Percentiles rank a stretch among this genome's conserved stretches.
Evolutionary conservation across 2,797 vertebrate genomes (phyloP).

Genomic region (Pseudocheirus occidentalis): DNA sequence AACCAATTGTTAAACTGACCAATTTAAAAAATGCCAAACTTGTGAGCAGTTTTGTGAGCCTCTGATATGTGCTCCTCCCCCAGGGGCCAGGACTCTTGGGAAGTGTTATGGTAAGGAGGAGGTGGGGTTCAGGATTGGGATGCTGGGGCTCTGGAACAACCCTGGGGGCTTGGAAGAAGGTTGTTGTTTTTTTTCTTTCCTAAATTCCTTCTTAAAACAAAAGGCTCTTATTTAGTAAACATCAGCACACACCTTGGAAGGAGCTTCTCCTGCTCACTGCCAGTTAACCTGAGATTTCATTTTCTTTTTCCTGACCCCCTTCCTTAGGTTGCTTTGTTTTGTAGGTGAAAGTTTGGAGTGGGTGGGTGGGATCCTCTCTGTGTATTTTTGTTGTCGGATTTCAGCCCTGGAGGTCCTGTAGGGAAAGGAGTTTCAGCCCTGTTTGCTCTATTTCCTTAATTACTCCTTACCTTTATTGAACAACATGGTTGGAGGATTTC

Average conservation of each 20-base stretch:
- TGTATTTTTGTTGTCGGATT: neutral
- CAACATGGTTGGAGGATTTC: neutral
- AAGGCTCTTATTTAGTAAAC: conserved; percentile 64
- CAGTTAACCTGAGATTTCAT: neutral
- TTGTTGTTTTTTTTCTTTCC: neutral
- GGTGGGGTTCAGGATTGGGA: neutral
- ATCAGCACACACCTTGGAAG: neutral
- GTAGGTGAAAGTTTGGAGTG: neutral
- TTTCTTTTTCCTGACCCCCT: neutral
- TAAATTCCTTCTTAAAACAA: conserved; percentile 57
- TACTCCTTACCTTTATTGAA: conserved; percentile 34
- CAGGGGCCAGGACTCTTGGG: neutral
- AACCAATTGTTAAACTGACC: conserved; percentile 52
- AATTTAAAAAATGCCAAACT: conserved; percentile 47
- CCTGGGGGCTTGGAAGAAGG: conserved; percentile 25
- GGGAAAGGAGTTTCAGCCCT: neutral
- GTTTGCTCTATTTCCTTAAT: neutral
- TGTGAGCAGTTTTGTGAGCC: neutral
- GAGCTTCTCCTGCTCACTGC: neutral
- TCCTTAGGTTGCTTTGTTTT: neutral
- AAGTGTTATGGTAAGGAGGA: neutral
- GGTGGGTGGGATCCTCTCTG: neutral
- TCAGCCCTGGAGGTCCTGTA: neutral
- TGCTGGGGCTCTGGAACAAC: neutral
- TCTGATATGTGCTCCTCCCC: conserved; percentile 15